phyloP scores from a whole-genome alignment of 2,888 invertebrate genomes.

The Argyresthia goedartella region DNA sequence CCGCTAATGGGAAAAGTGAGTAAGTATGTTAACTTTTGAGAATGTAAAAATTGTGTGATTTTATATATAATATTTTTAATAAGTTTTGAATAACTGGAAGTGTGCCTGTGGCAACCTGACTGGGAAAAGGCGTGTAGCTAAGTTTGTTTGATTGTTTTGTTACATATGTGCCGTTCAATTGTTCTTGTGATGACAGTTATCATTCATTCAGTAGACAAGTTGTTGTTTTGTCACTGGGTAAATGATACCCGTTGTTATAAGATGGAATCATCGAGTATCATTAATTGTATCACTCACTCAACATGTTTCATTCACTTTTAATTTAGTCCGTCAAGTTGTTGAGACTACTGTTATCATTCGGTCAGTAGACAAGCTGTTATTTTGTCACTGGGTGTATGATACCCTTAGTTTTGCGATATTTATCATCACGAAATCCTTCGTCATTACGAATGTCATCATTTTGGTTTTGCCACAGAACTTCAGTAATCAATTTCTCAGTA shows the following conservation, averaged over 20 bases:
- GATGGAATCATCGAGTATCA: background rate
- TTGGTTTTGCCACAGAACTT: background rate
- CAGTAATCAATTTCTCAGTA: background rate
- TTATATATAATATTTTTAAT: too few relatives aligned
- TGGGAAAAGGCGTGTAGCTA: too few relatives aligned
- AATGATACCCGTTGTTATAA: slow-evolving; percentile 1
- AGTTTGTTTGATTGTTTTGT: too few relatives aligned
- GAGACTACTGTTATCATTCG: slow-evolving; percentile 7
- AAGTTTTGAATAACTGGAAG: too few relatives aligned
- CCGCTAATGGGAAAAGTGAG: too few relatives aligned
- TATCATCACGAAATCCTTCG: background rate
- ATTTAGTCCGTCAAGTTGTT: too few relatives aligned
- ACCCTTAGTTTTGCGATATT: slow-evolving; percentile 6
- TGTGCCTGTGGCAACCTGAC: too few relatives aligned
- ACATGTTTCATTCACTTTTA: background rate
- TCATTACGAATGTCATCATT: background rate
- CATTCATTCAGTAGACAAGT: slow-evolving; percentile 8
- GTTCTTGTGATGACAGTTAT: background rate
- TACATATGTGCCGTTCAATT: too few relatives aligned
- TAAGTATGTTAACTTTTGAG: too few relatives aligned
- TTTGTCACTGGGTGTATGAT: slow-evolving; percentile 31
- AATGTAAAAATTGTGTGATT: too few relatives aligned
- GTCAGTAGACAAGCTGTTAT: slow-evolving; percentile 14
- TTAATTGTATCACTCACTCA: background rate
- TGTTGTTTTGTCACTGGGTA: slow-evolving; percentile 7